These are phyloP conservation scores for Solea solea DNA, from an alignment of 2,113 vertebrate species.

Conservation along the genomic window DNA sequence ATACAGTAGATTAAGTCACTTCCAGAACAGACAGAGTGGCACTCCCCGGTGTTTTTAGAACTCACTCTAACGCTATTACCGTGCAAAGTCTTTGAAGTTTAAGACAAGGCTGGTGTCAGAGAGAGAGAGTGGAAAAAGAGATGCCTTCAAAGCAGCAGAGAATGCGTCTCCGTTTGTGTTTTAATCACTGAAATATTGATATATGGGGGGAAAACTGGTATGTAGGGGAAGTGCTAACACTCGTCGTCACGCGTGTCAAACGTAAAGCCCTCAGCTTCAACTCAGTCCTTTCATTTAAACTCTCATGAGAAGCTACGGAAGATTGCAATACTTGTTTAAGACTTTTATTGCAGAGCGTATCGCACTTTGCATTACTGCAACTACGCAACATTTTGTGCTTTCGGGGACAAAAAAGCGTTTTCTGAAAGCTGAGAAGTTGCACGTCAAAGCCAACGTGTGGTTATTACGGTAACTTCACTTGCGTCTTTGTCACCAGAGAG, in stretches of 20 bases:
- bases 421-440: too few relatives aligned
- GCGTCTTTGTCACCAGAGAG: too few relatives aligned
- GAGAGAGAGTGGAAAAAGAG: background rate
- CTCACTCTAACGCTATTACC: conserved; percentile 1
- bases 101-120: conserved; percentile 18
- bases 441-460: too few relatives aligned
- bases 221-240: background rate
- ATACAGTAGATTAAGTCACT: background rate
- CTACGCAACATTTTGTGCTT: too few relatives aligned
- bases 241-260: conserved; percentile 10
- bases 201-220: background rate
- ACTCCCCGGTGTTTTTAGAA: background rate
- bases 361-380: too few relatives aligned
- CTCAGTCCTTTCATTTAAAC: background rate
- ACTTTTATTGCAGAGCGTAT: too few relatives aligned
- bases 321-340: too few relatives aligned
- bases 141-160: background rate
- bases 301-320: background rate
- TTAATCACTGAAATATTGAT: conserved; percentile 15
- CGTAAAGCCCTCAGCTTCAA: background rate
- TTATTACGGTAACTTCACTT: too few relatives aligned
- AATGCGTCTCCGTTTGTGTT: conserved; percentile 7
- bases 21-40: background rate
- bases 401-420: too few relatives aligned
- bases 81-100: conserved; percentile 14